Percentiles rank a stretch among this genome's conserved stretches.
These are phyloP conservation scores for Palloptera scutellata DNA, from an alignment of 2,888 invertebrate genomes.

Conservation along the genomic window DNA sequence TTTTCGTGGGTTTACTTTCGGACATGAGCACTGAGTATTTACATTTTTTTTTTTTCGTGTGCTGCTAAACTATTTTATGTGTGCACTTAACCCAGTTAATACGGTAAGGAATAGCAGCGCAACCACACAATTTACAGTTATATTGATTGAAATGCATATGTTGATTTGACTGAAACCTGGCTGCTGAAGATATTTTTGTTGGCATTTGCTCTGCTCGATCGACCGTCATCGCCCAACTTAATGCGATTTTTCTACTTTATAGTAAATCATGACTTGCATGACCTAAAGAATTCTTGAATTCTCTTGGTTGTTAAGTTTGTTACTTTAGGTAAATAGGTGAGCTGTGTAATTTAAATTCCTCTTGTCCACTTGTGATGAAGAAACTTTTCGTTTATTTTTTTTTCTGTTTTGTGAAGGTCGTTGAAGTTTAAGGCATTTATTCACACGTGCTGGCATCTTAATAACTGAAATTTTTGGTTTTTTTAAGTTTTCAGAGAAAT, in stretches of 20 bases:
- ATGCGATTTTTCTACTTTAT: not conserved
- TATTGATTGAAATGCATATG: slow-evolving; percentile 52
- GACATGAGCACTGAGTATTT: not conserved
- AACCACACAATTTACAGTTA: slow-evolving; percentile 44
- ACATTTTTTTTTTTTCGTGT: not conserved
- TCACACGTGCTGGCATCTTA: not conserved
- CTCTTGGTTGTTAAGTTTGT: not conserved
- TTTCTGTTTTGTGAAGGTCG: slow-evolving; percentile 3
- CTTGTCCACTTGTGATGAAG: not conserved
- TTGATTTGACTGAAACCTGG: not conserved
- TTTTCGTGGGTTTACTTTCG: not conserved
- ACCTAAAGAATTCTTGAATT: slow-evolving; percentile 12
- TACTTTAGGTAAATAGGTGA: slow-evolving; percentile 5
- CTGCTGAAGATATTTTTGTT: not conserved
- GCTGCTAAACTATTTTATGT: not conserved
- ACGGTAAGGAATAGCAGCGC: slow-evolving; percentile 16
- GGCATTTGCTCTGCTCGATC: not conserved
- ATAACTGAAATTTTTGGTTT: no score
- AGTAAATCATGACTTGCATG: slow-evolving; percentile 23
- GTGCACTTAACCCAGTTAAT: slow-evolving; percentile 36
- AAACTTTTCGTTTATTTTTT: not conserved
- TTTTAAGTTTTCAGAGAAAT: no score
- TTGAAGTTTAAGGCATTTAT: not conserved
- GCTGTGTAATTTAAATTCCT: not conserved
- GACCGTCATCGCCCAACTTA: not conserved